Conservation (phyloP, 2,797 vertebrate genomes). For the Chaetophractus vellerosus region DNA sequence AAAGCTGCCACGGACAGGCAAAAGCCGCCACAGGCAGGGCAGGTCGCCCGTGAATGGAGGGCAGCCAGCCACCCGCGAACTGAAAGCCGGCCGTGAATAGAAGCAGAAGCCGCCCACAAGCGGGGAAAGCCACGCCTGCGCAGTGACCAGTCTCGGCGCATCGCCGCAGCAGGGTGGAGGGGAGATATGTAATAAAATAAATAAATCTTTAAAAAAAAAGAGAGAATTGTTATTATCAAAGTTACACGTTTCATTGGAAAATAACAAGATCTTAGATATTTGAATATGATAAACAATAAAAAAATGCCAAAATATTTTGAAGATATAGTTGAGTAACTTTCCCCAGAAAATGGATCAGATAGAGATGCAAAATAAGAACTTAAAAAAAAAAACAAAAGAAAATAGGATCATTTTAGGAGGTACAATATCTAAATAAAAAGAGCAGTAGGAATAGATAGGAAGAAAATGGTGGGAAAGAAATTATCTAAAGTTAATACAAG, state of each 20-base stretch:
- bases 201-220: no score
- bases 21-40: no score
- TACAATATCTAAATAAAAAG: neutral
- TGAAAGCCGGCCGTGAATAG: no score
- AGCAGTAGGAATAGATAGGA: neutral
- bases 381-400: neutral
- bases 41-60: no score
- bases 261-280: neutral
- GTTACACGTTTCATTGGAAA: neutral
- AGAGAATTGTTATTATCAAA: neutral
- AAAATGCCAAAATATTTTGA: neutral
- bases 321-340: neutral
- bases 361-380: neutral
- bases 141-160: no score
- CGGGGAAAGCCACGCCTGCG: no score
- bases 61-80: no score
- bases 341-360: neutral
- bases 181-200: no score
- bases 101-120: no score
- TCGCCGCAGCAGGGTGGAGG: no score
- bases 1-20: no score
- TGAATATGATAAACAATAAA: neutral
- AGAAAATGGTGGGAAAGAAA: neutral
- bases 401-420: neutral
- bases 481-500: neutral